These are phyloP conservation scores for Chloebia gouldiae DNA, from an alignment of 2,113 vertebrate genomes.

Conservation along the genomic window DNA sequence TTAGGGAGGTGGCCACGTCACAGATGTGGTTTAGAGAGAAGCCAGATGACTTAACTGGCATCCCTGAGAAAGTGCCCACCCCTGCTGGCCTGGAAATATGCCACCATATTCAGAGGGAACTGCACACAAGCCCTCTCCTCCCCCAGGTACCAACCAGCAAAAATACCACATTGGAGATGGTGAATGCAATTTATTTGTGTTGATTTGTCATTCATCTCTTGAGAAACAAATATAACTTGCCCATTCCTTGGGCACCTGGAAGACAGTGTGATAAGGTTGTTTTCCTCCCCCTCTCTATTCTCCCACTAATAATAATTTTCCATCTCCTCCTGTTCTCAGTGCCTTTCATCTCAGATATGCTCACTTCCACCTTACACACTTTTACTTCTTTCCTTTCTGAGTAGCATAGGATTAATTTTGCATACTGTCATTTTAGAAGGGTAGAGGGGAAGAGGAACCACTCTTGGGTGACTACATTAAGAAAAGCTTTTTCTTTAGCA, in stretches of 20 bases:
- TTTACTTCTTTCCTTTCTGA: background rate
- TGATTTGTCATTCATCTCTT: background rate
- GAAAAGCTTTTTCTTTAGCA: background rate
- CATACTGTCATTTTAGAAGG: background rate
- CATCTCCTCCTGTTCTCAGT: background rate
- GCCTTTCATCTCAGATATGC: background rate
- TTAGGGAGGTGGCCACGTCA: background rate
- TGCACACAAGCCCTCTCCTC: background rate
- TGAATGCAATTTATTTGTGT: background rate
- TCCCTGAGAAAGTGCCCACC: background rate
- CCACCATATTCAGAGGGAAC: background rate
- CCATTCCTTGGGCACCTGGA: fast-evolving
- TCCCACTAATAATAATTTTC: background rate
- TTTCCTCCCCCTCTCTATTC: background rate
- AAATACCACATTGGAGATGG: background rate
- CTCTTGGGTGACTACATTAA: background rate
- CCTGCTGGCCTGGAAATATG: background rate
- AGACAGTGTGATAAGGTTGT: background rate
- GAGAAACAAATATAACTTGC: background rate
- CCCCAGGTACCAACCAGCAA: background rate
- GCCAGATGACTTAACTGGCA: background rate
- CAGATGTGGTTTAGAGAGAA: background rate
- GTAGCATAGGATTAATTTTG: background rate
- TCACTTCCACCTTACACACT: background rate
- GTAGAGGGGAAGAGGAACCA: background rate